Base-by-base conservation (phyloP, 2,113 vertebrate species). In the Istiophorus platypterus region DNA sequence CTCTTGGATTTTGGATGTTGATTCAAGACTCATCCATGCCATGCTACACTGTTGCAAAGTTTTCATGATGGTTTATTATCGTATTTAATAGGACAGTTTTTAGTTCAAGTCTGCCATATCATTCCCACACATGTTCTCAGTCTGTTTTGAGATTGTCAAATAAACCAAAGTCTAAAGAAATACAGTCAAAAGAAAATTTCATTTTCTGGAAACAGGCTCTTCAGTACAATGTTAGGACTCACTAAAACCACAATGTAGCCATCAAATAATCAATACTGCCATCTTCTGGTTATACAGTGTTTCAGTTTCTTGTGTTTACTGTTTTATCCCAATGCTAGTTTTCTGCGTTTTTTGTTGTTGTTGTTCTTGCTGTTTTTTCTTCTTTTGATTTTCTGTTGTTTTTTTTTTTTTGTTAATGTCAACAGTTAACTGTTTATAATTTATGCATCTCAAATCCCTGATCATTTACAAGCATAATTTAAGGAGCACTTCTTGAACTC, bases 151-250 rank as follows among this genome's bases (percentile, higher is more conserved):
- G 82, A 73, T 24, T 58, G 24, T 81, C 62, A 87, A 63, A 41
- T 78, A 85, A 88, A 86, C 81, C 90, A 92, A 91, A 93, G 87
- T 85, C 34, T 52, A 72, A 81, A 24, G 15, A 76, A 78, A 72
- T 78, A 2, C 51, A 45, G 15, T 69, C 17, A 61, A 84, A 24
- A 74, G 17, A 65, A 66, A 26, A 59, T 63, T 9, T 85, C 37
- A 47, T 10, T 56, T 57, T 75, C 15, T 62, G 26, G 31, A 85
- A 68, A 31, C 65, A 49, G 59, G 7, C 52, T 83, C 29, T 64
- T 81, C 41, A 31, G n/a, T n/a, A 22, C 41, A 54, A 37, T 31
- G 62, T 70, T 27, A 22, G 61, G 11, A 42, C 31, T 74, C 8
- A 49, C 14, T 73, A 12, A 69, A 67, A 76, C 69, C 57, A 26